phyloP scores from a whole-genome alignment of 30 jellyfish, hydroid and myxozoan species.

The Aurelia sp. region DNA sequence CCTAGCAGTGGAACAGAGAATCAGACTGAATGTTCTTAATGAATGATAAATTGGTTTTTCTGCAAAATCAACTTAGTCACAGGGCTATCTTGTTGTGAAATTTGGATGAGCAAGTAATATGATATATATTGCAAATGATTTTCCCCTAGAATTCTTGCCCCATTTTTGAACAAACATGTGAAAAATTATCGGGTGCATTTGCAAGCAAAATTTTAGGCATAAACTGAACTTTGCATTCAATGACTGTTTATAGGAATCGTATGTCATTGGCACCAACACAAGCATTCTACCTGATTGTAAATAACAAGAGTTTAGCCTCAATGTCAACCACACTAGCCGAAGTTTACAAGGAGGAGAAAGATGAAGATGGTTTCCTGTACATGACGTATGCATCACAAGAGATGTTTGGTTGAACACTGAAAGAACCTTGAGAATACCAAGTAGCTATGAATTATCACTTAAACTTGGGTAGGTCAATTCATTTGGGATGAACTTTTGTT shows the following conservation, averaged over 20 bases:
- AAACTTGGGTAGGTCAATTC: not conserved
- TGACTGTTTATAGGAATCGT: constrained; percentile 72
- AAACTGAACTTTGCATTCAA: too few species aligned
- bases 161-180: too few species aligned
- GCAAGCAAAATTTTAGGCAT: too few species aligned
- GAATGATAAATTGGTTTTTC: too few species aligned
- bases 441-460: not conserved
- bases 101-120: too few species aligned
- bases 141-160: too few species aligned
- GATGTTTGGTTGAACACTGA: constrained; percentile 85
- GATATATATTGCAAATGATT: too few species aligned
- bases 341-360: constrained; percentile 99
- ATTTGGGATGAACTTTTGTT: constrained; percentile 3
- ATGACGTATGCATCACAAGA: constrained; percentile 99
- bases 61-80: too few species aligned
- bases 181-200: too few species aligned
- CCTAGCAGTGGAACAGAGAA: too few species aligned
- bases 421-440: not conserved
- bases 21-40: too few species aligned
- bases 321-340: constrained; percentile 99
- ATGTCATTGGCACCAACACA: constrained; percentile 99
- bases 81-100: too few species aligned
- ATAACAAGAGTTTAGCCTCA: constrained; percentile 98
- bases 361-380: constrained; percentile 98
- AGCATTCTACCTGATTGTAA: constrained; percentile 96